Evolutionary conservation across 2,888 invertebrate species (phyloP), one percentile per base, ranked within the genome.

Genomic region (Achlya flavicornis): DNA sequence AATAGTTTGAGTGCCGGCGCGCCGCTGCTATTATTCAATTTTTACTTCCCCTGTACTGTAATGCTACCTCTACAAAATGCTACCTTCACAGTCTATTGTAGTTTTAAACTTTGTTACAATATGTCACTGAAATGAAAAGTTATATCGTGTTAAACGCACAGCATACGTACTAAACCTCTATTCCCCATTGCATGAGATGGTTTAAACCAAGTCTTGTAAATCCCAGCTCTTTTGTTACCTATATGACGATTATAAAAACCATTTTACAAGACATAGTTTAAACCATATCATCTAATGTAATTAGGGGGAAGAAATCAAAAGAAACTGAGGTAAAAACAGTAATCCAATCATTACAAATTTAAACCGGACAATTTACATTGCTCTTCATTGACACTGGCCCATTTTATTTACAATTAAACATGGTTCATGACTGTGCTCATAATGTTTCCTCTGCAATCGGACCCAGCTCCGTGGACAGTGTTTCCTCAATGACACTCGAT

Each of bases 1-100:
- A 87, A 87, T 86, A 87, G 87, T 87, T 87, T 84, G 87, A 87
- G 87, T 86, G 87, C 77, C 71, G 74, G 33, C 70, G 66, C 73
- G 72, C 70, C 69, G 63, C 62, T 59, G 48, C 71, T 70, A 74
- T 86, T 84, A 87, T 86, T 84, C 74, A 80, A 85, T 86, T 86
- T 85, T 84, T 86, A 77, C 80, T 80, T 72, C 67, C 66, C 61
- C 57, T 63, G 66, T n/a, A 61, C 57, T 67, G 68, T 69, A 67
- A 64, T 58, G 41, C 12, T 58, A 63, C 61, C 60, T 60, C n/a
- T n/a, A n/a, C n/a, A n/a, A n/a, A 67, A 64, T 58, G 41, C 12
- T 58, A 63, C 61, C 60, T 60, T 43, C 61, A 53, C 57, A 41
- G 61, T 38, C 41, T 62, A 53, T 53, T 41, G 19, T 59, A 57